Conservation (phyloP, 2,113 vertebrate genomes). For the Oceanodroma tethys region DNA sequence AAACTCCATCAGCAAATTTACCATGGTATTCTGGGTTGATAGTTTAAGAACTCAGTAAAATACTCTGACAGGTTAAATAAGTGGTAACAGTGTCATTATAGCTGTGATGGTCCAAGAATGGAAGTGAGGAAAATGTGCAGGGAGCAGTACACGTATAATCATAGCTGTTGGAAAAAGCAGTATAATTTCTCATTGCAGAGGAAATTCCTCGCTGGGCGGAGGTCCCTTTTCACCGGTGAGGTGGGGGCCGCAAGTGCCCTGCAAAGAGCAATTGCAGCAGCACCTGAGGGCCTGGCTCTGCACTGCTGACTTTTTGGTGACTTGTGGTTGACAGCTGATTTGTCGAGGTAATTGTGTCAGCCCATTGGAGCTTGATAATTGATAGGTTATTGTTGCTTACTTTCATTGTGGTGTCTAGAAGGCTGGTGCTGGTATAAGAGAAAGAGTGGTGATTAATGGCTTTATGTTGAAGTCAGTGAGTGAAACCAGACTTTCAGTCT, state of each 20-base stretch:
- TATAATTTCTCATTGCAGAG: neutral
- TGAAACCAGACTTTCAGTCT: neutral
- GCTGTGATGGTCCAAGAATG: neutral
- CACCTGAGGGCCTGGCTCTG: neutral
- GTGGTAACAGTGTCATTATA: neutral
- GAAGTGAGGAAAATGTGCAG: neutral
- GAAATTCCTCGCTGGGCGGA: neutral
- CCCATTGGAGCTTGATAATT: neutral
- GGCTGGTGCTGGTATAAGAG: neutral
- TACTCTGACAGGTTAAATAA: neutral
- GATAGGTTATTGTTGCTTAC: neutral
- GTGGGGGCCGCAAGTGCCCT: neutral
- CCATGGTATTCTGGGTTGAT: neutral
- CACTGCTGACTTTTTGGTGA: neutral
- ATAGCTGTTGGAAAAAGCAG: neutral
- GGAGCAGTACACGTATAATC: neutral
- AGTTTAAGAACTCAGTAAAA: constrained; percentile 6
- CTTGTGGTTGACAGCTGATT: neutral
- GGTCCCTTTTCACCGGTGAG: neutral
- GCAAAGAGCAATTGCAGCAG: neutral
- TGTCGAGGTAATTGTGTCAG: neutral
- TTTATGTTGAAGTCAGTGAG: neutral
- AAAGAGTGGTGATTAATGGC: neutral
- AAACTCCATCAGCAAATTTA: neutral
- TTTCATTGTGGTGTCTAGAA: neutral